Evolutionary conservation across 2,113 vertebrate species (phyloP).

Genomic region (Hiodon alosoides): DNA sequence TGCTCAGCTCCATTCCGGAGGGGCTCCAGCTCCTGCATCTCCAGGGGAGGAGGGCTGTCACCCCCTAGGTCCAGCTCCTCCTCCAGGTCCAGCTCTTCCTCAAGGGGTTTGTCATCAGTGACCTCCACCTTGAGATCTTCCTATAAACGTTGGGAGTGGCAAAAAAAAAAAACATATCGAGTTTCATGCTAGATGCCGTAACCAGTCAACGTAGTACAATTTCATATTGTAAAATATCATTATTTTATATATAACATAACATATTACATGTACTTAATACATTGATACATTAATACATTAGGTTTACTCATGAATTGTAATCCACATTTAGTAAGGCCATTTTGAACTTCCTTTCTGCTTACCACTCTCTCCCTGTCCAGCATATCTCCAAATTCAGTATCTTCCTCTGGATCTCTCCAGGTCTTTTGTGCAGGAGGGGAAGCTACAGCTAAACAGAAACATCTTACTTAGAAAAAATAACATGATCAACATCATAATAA

Average conservation of each 20-base stretch:
- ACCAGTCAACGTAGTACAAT: neutral
- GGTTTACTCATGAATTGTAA: no score
- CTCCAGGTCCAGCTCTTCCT: slow-evolving; percentile 47
- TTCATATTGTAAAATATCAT: no score
- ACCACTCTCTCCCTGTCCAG: slow-evolving; percentile 70
- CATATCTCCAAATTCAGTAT: slow-evolving; percentile 59
- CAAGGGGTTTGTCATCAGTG: slow-evolving; percentile 33
- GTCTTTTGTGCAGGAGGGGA: slow-evolving; percentile 85
- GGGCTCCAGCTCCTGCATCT: slow-evolving; percentile 57
- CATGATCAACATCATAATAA: no score
- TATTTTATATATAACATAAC: no score
- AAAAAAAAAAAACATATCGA: neutral
- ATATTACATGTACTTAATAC: no score
- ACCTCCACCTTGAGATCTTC: slow-evolving; percentile 65
- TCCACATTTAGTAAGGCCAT: no score
- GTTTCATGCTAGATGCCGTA: neutral
- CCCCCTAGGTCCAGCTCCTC: slow-evolving; percentile 63
- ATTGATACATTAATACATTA: no score
- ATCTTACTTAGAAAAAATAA: neutral
- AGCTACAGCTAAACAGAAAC: slow-evolving; percentile 64
- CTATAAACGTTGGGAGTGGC: slow-evolving; percentile 44
- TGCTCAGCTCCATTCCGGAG: slow-evolving; percentile 80
- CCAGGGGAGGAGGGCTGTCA: slow-evolving; percentile 46
- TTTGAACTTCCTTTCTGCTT: slow-evolving; percentile 35
- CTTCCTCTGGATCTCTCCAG: slow-evolving; percentile 91